Conservation (phyloP, 2,888 invertebrate species). For the Steinernema scapterisci region DNA sequence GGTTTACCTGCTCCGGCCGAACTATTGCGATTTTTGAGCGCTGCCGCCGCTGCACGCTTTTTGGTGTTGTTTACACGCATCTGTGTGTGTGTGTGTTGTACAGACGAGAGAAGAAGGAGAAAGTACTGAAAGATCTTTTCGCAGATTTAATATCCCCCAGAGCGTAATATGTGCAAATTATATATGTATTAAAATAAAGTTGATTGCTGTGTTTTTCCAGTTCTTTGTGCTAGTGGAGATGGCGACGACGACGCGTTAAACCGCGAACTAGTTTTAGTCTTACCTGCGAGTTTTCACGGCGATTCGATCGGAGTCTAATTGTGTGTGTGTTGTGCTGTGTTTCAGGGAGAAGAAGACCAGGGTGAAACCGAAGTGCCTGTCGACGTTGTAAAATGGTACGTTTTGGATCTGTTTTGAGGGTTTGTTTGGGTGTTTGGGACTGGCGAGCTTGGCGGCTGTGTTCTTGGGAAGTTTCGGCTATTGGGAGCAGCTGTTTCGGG, state of each 20-base stretch:
- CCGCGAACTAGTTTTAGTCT: conserved; percentile 19
- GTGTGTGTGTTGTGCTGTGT: not conserved
- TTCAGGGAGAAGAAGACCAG: not conserved
- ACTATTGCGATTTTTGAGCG: conserved; percentile 21
- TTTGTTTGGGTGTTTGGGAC: too few relatives aligned
- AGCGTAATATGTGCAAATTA: too few relatives aligned
- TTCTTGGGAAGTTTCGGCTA: too few relatives aligned
- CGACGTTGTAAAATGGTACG: not conserved
- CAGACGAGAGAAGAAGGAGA: too few relatives aligned
- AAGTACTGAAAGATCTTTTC: too few relatives aligned
- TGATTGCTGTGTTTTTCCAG: not conserved
- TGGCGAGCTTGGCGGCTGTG: too few relatives aligned
- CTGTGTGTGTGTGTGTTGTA: too few relatives aligned
- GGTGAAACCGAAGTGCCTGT: not conserved
- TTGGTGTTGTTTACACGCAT: too few relatives aligned
- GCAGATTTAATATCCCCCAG: too few relatives aligned
- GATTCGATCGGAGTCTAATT: not conserved
- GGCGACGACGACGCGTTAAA: not conserved
- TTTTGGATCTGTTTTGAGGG: not conserved
- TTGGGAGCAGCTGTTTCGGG: too few relatives aligned
- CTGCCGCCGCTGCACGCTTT: too few relatives aligned
- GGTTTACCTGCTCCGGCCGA: conserved; percentile 21
- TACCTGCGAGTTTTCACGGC: not conserved
- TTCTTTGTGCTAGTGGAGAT: not conserved
- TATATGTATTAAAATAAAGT: not conserved